phyloP scores from a whole-genome alignment of 2,888 invertebrate species.

The Scaptodrosophila latifasciaeformis region DNA sequence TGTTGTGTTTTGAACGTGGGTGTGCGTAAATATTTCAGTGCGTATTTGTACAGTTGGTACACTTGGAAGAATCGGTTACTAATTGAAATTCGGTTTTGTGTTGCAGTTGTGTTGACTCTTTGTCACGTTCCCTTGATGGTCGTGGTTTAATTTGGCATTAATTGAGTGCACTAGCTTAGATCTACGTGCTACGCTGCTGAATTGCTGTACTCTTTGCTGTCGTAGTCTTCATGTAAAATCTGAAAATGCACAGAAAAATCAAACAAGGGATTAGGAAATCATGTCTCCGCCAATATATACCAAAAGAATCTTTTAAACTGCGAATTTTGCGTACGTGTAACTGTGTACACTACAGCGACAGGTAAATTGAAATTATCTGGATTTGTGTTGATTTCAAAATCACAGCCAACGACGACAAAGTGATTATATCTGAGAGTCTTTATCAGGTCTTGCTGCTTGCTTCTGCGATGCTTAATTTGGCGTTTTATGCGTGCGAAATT shows the following conservation, averaged over 20 bases:
- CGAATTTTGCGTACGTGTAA: constrained; percentile 53
- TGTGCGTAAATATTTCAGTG: too few species aligned
- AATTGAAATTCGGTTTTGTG: constrained; percentile 52
- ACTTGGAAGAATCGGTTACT: constrained; percentile 58
- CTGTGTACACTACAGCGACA: background rate
- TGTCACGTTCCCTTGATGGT: too few species aligned
- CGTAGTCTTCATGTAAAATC: too few species aligned
- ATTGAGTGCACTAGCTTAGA: too few species aligned
- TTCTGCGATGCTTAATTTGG: too few species aligned
- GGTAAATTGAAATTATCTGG: background rate
- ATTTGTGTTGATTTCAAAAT: constrained; percentile 28
- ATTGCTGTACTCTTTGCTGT: too few species aligned
- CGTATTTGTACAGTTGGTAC: constrained; percentile 45
- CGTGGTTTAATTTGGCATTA: background rate
- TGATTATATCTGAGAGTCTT: too few species aligned
- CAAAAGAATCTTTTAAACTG: constrained; percentile 9
- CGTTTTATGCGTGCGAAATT: too few species aligned
- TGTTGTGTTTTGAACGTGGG: background rate
- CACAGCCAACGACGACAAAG: constrained; percentile 30
- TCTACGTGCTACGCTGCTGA: too few species aligned
- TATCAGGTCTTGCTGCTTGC: too few species aligned
- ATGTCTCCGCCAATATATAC: constrained; percentile 8
- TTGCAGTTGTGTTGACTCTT: constrained; percentile 1
- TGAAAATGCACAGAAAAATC: constrained; percentile 10
- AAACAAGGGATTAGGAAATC: background rate